A percentile compares a stretch with the other conserved stretches of the same genome.
These are phyloP conservation scores for Drosophila pruinosa DNA, from an alignment of 1,140 invertebrate species.

Conservation along the genomic window DNA sequence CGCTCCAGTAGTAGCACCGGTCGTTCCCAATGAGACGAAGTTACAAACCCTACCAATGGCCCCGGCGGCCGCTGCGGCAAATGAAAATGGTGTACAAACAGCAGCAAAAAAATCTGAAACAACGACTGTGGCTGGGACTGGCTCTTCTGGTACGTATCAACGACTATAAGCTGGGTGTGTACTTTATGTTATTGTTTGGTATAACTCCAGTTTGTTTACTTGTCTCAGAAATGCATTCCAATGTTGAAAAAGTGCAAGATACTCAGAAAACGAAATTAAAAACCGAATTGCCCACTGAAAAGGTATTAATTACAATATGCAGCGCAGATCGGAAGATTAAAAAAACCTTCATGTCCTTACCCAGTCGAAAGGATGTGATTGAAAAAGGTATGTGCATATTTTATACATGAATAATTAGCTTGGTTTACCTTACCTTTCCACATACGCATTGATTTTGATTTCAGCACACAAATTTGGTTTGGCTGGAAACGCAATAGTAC, in stretches of 20 bases:
- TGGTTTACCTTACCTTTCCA: too few species aligned
- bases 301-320: conserved; percentile 74
- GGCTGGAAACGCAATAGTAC: conserved; percentile 59
- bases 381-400: conserved; percentile 59
- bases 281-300: conserved; percentile 48
- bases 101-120: conserved; percentile 65
- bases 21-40: conserved; percentile 41
- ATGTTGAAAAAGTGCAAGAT: conserved; percentile 33
- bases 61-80: conserved; percentile 52
- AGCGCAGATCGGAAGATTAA: conserved; percentile 69
- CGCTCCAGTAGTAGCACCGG: conserved; percentile 39
- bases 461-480: conserved; percentile 68
- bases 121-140: conserved; percentile 13
- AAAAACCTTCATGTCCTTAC: conserved; percentile 71
- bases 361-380: conserved; percentile 67
- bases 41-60: conserved; percentile 31
- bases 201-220: neutral
- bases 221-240: conserved; percentile 53
- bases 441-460: neutral
- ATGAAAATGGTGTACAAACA: conserved; percentile 78
- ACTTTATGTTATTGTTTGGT: conserved; percentile 1
- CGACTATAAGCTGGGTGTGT: neutral
- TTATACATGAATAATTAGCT: too few species aligned
- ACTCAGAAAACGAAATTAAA: conserved; percentile 40
- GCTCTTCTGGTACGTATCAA: conserved; percentile 39